Evolutionary conservation across 2,797 vertebrate species (phyloP).

Genomic region (Myotis planiceps): DNA sequence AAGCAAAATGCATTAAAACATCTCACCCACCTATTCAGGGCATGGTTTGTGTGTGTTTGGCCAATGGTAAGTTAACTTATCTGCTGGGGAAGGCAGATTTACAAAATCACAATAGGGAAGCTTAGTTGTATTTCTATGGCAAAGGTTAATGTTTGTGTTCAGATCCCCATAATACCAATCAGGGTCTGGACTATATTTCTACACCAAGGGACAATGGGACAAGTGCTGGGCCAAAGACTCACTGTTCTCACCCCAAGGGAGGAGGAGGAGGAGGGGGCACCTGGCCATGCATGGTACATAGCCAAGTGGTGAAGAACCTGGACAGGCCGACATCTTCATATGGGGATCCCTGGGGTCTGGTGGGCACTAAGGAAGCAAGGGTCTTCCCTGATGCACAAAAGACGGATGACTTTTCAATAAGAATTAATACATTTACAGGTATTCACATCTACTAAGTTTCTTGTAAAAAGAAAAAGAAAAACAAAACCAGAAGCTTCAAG

Average conservation of each 20-base stretch:
- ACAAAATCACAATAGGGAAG: background rate
- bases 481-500: background rate
- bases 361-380: background rate
- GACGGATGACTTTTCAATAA: accelerated
- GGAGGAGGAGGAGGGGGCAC: accelerated
- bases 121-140: accelerated
- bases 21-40: no score
- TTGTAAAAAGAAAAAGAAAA: background rate
- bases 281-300: accelerated
- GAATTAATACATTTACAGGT: accelerated
- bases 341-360: no score
- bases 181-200: background rate
- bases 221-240: background rate
- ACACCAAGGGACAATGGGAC: accelerated
- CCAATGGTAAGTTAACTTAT: accelerated
- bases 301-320: accelerated
- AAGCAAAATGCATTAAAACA: background rate
- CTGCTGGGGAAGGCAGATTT: background rate
- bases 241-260: accelerated
- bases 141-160: accelerated
- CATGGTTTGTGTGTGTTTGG: accelerated
- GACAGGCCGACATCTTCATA: accelerated
- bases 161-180: background rate
- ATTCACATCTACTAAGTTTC: background rate
- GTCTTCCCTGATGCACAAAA: background rate